Evolutionary conservation across 2,888 invertebrate species (phyloP), one percentile per base, ranked within the genome.

Genomic region (Caenorhabditis becei): DNA sequence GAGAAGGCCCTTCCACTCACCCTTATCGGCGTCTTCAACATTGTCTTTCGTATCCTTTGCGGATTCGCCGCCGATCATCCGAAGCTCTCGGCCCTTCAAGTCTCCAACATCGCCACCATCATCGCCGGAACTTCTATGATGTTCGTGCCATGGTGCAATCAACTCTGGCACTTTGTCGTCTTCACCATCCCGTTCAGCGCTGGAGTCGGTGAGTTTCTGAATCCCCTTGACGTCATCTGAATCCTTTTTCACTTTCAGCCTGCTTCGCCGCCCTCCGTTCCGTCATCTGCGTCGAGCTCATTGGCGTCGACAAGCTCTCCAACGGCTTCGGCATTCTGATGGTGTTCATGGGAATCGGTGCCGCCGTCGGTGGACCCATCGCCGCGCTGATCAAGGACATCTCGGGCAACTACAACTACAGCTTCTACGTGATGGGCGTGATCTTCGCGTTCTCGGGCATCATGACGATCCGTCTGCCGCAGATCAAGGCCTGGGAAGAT

Each of bases 181-280:
- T 97, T 95, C 63, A 54, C 41, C 37, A 26, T 72, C 11, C 63
- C 63, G 2, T 72, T 72, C 58, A 49, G 49, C 35, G 72, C 72
- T 49, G 72, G 72, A 26, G 72, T 72, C 49, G 69, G 69, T 59
- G 14, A 35, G 69, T 54, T 24, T 8, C 20, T 14, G 18, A 2
- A 41, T 41, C 18, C 20, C 26, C 7, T 54, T 20, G n/a, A n/a
- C n/a, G n/a, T 32, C 32, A 10, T 4, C 32, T 4, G 10, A 32
- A 32, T 7, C 4, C 32, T 4, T 32, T 10, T 32, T 32, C 24
- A 4, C n/a, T 61, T 44, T 41, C 93, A 96, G 97, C 97, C 28
- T 95, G 96, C 88, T 98, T 97, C 91, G 96, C 97, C 14, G 96
- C 97, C 0, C 93, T 98, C 53, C 94, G 97, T 26, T 93, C 93